Base-by-base conservation (phyloP, 1,140 invertebrate species). In the Cephus cinctus region DNA sequence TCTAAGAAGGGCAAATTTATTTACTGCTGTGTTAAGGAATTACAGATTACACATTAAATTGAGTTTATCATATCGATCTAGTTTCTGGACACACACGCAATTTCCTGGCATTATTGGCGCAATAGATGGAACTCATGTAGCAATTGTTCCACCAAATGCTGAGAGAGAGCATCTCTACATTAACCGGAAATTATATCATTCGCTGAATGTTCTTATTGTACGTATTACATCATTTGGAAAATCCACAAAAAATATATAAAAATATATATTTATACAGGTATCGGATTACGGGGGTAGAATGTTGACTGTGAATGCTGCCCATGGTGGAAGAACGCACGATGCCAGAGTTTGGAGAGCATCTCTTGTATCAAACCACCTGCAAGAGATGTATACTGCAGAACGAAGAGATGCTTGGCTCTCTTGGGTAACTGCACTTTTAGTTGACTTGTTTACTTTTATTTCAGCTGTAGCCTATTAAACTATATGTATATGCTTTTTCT, bases 91-190 rank as follows among this genome's bases (percentile, higher is more conserved):
- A 52, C 48, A 50, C 9, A 50, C 48, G 23, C 18, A 23, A 5
- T 62, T 65, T 35, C 65, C 63, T 16, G 52, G 43, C 8, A 43
- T 57, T 6, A 39, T 71, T 14, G 67, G 63, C 11, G 54, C 57
- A 22, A 60, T 70, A 36, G 56, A 67, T 57, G 48, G 56, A n/a
- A 61, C 62, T n/a, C 62, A 59, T 53, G 30, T 62, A 8, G 51
- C 58, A 2, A 52, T 62, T 6, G 23, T 62, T 22, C 42, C 43
- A 31, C 57, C 59, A 9, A 8, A 19, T 11, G 25, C 25, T 8
- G 11, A 55, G n/a, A 27, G 54, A 39, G 61, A 56, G 32, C 59
- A 60, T 23, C 30, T 52, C 15, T 65, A 42, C 49, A 44, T 57
- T 23, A 56, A 59, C 27, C 11, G 55, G 6, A 63, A 63, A 43